These are phyloP conservation scores for Iphiclides podalirius DNA, from an alignment of 2,888 invertebrate species.

Conservation along the genomic window DNA sequence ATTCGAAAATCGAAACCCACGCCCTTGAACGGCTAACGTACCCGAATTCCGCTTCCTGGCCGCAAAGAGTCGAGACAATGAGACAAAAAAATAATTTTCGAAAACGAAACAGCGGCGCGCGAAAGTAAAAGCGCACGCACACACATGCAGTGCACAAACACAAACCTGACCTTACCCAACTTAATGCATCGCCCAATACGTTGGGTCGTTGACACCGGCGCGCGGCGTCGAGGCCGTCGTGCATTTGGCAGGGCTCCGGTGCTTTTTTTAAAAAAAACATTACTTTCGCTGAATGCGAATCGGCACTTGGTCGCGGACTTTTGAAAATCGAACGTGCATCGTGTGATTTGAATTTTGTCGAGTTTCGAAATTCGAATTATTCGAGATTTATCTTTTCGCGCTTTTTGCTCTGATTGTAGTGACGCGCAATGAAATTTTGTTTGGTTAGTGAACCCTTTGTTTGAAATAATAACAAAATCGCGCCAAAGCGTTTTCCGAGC, in stretches of 20 bases:
- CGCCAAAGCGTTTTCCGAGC: constrained; percentile 2
- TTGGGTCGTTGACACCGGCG: constrained; percentile 58
- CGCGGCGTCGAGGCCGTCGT: constrained; percentile 58
- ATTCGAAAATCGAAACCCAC: constrained; percentile 1
- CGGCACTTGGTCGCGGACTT: constrained; percentile 22
- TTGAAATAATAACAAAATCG: constrained; percentile 18
- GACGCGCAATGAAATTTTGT: constrained; percentile 11
- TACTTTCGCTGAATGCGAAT: constrained; percentile 61
- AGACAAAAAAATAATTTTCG: constrained; percentile 14
- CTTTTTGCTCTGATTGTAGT: constrained; percentile 10
- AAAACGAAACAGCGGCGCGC: constrained; percentile 32
- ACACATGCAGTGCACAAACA: constrained; percentile 40
- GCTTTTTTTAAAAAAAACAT: constrained; percentile 47
- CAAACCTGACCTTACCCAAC: constrained; percentile 74
- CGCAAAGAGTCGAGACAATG: constrained; percentile 2
- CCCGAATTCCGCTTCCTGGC: constrained; percentile 18
- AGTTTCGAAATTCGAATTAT: background rate
- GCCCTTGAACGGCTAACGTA: constrained; percentile 2
- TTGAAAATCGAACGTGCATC: constrained; percentile 15
- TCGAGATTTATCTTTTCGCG: constrained; percentile 5
- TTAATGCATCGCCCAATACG: constrained; percentile 66
- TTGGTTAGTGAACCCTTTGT: constrained; percentile 13
- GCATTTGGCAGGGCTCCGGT: constrained; percentile 63
- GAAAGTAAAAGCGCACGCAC: constrained; percentile 69
- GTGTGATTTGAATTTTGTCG: constrained; percentile 22